Conservation (phyloP, 1,140 invertebrate species). For the Sinonovacula constricta region DNA sequence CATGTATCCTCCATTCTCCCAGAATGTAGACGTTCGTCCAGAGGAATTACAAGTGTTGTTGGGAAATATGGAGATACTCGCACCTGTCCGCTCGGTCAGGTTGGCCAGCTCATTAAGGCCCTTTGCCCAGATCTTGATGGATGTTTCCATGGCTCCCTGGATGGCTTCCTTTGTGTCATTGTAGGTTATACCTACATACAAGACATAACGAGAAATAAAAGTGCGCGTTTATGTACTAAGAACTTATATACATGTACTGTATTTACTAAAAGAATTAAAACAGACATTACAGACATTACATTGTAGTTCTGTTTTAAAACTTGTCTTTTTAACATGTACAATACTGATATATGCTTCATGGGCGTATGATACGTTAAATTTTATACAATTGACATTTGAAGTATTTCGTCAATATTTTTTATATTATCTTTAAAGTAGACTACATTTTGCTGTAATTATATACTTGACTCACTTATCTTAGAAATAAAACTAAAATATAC, state of each 20-base stretch:
- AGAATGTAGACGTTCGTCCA: neutral
- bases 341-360: neutral
- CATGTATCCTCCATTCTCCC: constrained; percentile 23
- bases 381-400: neutral
- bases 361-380: neutral
- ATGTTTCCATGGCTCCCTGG: constrained; percentile 28
- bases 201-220: too few species aligned
- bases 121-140: constrained; percentile 36
- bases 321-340: neutral
- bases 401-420: too few species aligned
- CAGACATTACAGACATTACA: neutral
- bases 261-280: too few species aligned
- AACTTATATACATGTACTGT: too few species aligned
- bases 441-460: too few species aligned
- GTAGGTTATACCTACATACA: constrained; percentile 40
- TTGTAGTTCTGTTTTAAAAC: neutral
- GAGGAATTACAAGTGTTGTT: constrained; percentile 21
- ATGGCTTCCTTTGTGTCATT: constrained; percentile 21
- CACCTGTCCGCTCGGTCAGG: neutral
- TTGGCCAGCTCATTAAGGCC: constrained; percentile 24
- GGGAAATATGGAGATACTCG: constrained; percentile 1
- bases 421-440: too few species aligned
- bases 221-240: too few species aligned
- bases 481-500: neutral
- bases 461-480: too few species aligned